Conservation (phyloP, 1,140 invertebrate species). For the Caenorhabditis briggsae region DNA sequence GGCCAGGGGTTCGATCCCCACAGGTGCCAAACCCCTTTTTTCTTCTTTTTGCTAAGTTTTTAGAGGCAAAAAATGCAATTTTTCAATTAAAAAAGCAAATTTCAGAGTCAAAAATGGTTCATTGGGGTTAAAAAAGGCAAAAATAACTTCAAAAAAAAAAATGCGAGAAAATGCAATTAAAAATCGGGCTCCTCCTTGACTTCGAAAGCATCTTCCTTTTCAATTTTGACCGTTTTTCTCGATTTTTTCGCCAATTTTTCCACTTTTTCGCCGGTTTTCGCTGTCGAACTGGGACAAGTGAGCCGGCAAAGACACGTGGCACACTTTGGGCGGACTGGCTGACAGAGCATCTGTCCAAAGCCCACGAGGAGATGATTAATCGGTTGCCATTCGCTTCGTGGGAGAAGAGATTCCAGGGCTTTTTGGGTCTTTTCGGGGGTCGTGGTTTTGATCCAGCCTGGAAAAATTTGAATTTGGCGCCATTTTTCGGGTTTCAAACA, state of each 20-base stretch:
- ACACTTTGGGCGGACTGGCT: slow-evolving; percentile 87
- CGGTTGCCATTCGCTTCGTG: slow-evolving; percentile 87
- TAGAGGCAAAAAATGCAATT: background rate
- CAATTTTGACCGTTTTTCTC: background rate
- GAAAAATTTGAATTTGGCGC: slow-evolving; percentile 29
- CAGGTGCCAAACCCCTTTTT: background rate
- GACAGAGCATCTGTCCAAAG: slow-evolving; percentile 93
- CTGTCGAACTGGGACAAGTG: slow-evolving; percentile 85
- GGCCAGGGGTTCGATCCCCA: no score
- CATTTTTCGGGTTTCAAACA: background rate
- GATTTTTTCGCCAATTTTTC: background rate
- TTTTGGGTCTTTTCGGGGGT: slow-evolving; percentile 88
- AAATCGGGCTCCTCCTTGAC: background rate
- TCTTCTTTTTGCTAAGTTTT: background rate
- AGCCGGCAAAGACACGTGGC: slow-evolving; percentile 85
- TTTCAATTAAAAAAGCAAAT: background rate
- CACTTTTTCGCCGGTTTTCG: background rate
- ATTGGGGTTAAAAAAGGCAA: background rate
- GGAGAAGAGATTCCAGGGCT: slow-evolving; percentile 90
- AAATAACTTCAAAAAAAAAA: background rate
- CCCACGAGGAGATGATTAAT: slow-evolving; percentile 93
- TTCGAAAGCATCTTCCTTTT: background rate
- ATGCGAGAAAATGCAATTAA: no score
- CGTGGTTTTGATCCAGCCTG: slow-evolving; percentile 81
- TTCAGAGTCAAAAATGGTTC: background rate